These are phyloP conservation scores for Mamestra configurata DNA, from an alignment of 1,140 invertebrate genomes.

Conservation along the genomic window DNA sequence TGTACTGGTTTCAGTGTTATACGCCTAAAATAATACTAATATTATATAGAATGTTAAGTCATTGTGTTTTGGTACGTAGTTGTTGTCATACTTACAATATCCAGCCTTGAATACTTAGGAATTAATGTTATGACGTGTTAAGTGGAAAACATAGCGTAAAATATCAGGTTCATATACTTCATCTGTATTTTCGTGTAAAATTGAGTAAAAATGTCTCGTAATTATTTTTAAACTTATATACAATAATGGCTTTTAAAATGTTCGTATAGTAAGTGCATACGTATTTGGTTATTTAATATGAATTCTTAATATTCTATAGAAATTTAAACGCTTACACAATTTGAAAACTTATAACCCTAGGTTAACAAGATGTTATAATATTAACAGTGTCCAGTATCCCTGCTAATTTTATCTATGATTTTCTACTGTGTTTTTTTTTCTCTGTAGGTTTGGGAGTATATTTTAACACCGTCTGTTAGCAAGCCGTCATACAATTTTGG, in stretches of 20 bases:
- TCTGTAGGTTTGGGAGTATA: slow-evolving; percentile 9
- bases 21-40: slow-evolving; percentile 2
- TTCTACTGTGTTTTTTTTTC: not conserved
- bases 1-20: not conserved
- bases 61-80: slow-evolving; percentile 21
- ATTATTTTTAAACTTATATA: slow-evolving; percentile 20
- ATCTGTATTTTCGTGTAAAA: slow-evolving; percentile 23
- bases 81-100: slow-evolving; percentile 14
- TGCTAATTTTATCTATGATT: not conserved
- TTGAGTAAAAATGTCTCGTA: slow-evolving; percentile 10
- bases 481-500: not conserved
- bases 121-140: slow-evolving; percentile 36
- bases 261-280: slow-evolving; percentile 4
- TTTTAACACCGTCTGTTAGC: slow-evolving; percentile 4
- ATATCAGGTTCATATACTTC: slow-evolving; percentile 31
- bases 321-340: slow-evolving; percentile 10
- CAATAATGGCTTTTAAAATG: slow-evolving; percentile 32
- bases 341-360: slow-evolving; percentile 16
- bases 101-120: slow-evolving; percentile 33
- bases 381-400: not conserved
- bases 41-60: slow-evolving; percentile 26
- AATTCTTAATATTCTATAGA: slow-evolving; percentile 21
- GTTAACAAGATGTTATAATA: not conserved
- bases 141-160: slow-evolving; percentile 21
- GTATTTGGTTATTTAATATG: not conserved